Conservation (phyloP, 2,888 invertebrate species). For the Scaptomyza cyrtandrae region DNA sequence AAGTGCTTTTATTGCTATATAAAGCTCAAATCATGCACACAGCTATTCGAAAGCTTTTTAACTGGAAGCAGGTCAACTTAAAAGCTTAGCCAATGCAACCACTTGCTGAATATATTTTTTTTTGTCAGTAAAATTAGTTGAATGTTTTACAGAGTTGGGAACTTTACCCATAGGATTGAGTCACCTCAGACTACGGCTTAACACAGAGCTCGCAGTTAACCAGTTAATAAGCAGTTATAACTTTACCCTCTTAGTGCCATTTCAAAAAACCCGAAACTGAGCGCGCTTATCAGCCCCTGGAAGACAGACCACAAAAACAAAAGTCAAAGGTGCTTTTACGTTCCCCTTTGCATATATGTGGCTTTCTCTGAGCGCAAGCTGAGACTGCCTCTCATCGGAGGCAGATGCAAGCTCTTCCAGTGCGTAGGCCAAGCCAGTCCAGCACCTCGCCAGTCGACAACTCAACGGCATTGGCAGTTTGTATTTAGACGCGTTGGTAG, state of each 20-base stretch:
- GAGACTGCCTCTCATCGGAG: slow-evolving; percentile 30
- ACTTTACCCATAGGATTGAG: slow-evolving; percentile 27
- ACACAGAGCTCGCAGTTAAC: slow-evolving; percentile 8
- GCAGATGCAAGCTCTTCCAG: slow-evolving; percentile 58
- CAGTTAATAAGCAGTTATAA: slow-evolving; percentile 9
- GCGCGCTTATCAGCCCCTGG: slow-evolving; percentile 52
- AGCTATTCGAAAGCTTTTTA: slow-evolving; percentile 28
- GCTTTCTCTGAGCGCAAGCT: slow-evolving; percentile 58
- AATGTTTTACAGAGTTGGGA: not conserved
- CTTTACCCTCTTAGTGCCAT: not conserved
- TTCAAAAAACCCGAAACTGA: slow-evolving; percentile 5
- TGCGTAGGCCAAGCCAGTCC: slow-evolving; percentile 40
- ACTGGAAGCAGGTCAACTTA: slow-evolving; percentile 25
- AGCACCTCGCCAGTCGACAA: slow-evolving; percentile 19
- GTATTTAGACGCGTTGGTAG: slow-evolving; percentile 73
- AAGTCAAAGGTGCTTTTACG: slow-evolving; percentile 53
- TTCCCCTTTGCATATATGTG: slow-evolving; percentile 23
- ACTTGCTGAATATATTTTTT: not conserved
- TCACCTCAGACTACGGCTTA: slow-evolving; percentile 33
- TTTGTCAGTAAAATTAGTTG: not conserved
- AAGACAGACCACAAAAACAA: slow-evolving; percentile 17
- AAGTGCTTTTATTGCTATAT: slow-evolving; percentile 29
- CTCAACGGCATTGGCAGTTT: slow-evolving; percentile 64
- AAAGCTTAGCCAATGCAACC: slow-evolving; percentile 47
- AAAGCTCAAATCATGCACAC: slow-evolving; percentile 1